Percentiles rank a stretch among this genome's conserved stretches.
phyloP scores from a whole-genome alignment of 2,113 vertebrate species.

The Ciconia stormi region DNA sequence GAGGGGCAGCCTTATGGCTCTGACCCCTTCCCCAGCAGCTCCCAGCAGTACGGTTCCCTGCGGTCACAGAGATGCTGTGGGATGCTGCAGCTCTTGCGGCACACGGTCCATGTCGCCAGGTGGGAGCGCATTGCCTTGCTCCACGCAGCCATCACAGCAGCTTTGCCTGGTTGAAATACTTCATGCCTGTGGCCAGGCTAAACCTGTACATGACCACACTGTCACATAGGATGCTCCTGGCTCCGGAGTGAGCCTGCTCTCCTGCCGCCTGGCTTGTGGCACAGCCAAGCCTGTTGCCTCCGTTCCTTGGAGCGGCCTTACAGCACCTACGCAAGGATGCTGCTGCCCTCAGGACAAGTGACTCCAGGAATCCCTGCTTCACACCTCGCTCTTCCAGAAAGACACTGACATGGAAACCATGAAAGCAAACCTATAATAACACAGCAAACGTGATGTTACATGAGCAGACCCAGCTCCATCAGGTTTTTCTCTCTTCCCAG shows the following conservation, averaged over 20 bases:
- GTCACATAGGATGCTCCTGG: neutral
- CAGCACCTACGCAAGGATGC: neutral
- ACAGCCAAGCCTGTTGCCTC: neutral
- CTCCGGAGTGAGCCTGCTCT: neutral
- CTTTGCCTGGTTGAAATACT: neutral
- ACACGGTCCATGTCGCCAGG: fast-evolving
- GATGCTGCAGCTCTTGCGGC: neutral
- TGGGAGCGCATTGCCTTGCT: neutral
- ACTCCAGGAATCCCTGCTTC: neutral
- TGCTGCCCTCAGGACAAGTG: neutral
- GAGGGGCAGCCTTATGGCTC: neutral
- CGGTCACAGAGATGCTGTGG: neutral
- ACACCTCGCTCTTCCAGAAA: neutral
- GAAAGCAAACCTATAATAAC: neutral
- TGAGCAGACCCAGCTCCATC: neutral
- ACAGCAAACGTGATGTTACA: neutral
- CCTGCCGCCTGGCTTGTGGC: neutral
- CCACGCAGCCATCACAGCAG: neutral
- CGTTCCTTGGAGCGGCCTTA: neutral
- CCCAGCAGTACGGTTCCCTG: neutral
- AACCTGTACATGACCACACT: neutral
- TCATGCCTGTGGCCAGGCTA: neutral
- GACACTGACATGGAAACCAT: neutral
- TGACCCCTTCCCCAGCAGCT: neutral
- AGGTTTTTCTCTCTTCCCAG: neutral